Base-by-base conservation (phyloP, 92 coral and sea anemone genomes). In the Actinostola sp. region DNA sequence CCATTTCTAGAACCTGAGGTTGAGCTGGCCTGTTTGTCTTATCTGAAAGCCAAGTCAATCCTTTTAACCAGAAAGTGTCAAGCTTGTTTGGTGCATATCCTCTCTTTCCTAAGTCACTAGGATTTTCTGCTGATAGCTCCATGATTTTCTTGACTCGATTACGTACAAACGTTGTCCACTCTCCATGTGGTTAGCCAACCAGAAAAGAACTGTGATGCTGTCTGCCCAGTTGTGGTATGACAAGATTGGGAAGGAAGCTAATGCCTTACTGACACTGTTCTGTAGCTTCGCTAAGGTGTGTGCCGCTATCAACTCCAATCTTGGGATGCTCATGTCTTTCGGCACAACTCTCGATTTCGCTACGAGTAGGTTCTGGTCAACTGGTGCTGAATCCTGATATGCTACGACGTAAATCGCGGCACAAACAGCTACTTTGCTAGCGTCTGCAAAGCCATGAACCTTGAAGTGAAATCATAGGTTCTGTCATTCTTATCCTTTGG, bases 391-490 rank as follows among this genome's bases (percentile, higher is more conserved):
- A 63, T 20, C 64, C 28, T 87, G 81, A 44, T 73, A 71, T 0
- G 72, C 52, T 15, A 82, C 45, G 23, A 73, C 68, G 35, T 82
- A 88, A 8, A 74, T 5, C 3, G 78, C 80, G 0, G 86, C 73
- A 19, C 63, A 83, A 12, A 83, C 89, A 24, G 69, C 86, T 2
- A 35, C 53, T 19, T 73, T 55, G 83, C 92, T 83, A 0, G 89
- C 89, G 31, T 87, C 88, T 5, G 79, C 8, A 63, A 87, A 87
- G 10, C 85, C 85, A 33, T 87, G 84, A 8, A 82, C 36, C 44
- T 66, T 67, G 42, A 4, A 4, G 6, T 4, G 11, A 67, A 21
- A 77, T 62, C 17, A 53, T 34, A 32, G 71, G 86, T 35, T 79
- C 83, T 14, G 93, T 70, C 1, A 87, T 53, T 11, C 71, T 46